Percentiles rank a stretch among this genome's conserved stretches.
Conservation (phyloP, 2,888 invertebrate genomes). For the Eupithecia tripunctaria region DNA sequence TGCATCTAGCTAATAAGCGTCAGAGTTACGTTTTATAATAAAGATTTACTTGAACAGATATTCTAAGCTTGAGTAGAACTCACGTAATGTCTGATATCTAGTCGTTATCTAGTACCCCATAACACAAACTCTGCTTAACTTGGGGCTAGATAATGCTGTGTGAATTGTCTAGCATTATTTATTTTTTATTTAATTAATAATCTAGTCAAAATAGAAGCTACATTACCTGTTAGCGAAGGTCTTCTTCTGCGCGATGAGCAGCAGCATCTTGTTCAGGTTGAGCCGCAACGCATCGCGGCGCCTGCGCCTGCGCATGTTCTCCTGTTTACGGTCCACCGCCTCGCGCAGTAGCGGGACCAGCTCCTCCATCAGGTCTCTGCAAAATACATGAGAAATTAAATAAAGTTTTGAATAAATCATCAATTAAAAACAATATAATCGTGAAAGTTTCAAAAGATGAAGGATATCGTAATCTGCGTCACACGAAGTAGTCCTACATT, state of each 20-base stretch:
- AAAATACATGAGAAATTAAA: neutral
- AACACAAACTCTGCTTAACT: too few species aligned
- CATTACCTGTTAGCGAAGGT: conserved; percentile 91
- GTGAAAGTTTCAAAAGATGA: neutral
- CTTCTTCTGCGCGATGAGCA: conserved; percentile 95
- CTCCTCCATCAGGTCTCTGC: conserved; percentile 98
- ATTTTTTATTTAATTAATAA: too few species aligned
- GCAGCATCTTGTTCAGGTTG: conserved; percentile 95
- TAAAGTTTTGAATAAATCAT: neutral
- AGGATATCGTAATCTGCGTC: neutral
- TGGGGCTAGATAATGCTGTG: too few species aligned
- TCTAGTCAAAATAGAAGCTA: neutral
- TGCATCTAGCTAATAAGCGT: too few species aligned
- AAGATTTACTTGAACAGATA: too few species aligned
- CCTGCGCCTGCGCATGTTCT: conserved; percentile 95
- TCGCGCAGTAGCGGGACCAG: conserved; percentile 95
- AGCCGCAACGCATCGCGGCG: conserved; percentile 96
- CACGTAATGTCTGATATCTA: too few species aligned
- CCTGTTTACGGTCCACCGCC: conserved; percentile 98
- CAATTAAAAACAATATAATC: neutral
- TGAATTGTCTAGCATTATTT: too few species aligned
- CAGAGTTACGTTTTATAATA: too few species aligned
- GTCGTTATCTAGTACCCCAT: too few species aligned
- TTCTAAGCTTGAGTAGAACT: too few species aligned
- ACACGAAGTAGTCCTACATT: neutral